phyloP scores from a whole-genome alignment of 2,888 invertebrate species.

The Allophyes oxyacanthae region DNA sequence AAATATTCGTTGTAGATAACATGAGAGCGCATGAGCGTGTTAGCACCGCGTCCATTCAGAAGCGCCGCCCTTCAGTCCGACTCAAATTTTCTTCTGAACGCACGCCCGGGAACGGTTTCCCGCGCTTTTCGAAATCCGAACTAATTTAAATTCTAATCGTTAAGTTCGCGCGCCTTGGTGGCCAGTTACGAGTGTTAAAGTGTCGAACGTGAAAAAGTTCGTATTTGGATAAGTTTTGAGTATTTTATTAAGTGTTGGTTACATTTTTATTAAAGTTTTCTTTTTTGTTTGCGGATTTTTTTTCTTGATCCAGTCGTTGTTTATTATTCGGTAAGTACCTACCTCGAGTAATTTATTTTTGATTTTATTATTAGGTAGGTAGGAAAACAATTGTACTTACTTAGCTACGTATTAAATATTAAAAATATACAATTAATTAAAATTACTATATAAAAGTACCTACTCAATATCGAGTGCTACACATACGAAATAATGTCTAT shows the following conservation, averaged over 20 bases:
- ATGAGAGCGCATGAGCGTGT: conserved; percentile 78
- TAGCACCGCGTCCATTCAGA: conserved; percentile 73
- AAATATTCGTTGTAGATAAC: conserved; percentile 64
- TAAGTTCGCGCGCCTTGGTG: conserved; percentile 55
- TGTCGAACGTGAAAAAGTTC: conserved; percentile 51
- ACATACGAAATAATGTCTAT: conserved; percentile 1
- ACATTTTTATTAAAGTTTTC: conserved; percentile 43
- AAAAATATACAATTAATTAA: not conserved
- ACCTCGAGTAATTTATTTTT: conserved; percentile 1
- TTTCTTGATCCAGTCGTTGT: conserved; percentile 26
- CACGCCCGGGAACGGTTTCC: conserved; percentile 76
- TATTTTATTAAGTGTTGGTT: conserved; percentile 45
- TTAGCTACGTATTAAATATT: not conserved
- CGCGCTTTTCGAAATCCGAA: conserved; percentile 77
- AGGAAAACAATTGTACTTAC: no score
- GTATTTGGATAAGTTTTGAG: conserved; percentile 27
- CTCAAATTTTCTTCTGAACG: conserved; percentile 76
- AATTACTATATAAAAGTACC: not conserved
- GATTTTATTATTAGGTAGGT: not conserved
- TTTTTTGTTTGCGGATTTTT: conserved; percentile 52
- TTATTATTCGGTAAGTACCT: conserved; percentile 50
- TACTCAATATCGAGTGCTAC: not conserved
- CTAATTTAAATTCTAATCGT: conserved; percentile 73
- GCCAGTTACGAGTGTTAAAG: conserved; percentile 63
- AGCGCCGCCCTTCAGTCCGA: conserved; percentile 79